A percentile compares a stretch with the other conserved stretches of the same genome.
These are phyloP conservation scores for Clarias macrocephalus DNA, from an alignment of 2,113 vertebrate species.

Conservation along the genomic window DNA sequence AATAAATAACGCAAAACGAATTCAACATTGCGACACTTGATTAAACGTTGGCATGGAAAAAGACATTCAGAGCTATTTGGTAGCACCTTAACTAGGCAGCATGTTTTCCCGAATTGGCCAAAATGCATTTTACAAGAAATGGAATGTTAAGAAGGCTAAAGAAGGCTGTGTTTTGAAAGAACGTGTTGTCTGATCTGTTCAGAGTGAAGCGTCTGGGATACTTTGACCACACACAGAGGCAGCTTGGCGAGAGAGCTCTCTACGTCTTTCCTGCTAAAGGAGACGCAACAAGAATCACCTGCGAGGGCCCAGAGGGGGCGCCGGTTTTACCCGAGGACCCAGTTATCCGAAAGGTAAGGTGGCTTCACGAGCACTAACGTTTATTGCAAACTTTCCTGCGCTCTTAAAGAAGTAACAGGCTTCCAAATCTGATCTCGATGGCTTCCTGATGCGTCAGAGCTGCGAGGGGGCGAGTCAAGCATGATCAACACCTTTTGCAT, in stretches of 20 bases:
- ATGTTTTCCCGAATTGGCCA: background rate
- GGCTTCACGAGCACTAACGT: background rate
- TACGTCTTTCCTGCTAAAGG: slow-evolving; percentile 94
- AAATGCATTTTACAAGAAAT: background rate
- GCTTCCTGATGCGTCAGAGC: background rate
- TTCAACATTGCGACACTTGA: background rate
- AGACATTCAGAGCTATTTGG: background rate
- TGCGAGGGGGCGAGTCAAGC: background rate
- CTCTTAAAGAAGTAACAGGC: background rate
- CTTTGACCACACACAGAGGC: slow-evolving; percentile 96
- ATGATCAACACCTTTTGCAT: background rate
- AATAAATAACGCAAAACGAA: background rate
- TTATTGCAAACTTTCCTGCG: background rate
- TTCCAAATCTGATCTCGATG: background rate
- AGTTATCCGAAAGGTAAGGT: slow-evolving; percentile 82
- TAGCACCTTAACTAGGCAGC: background rate
- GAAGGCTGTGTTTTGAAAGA: background rate
- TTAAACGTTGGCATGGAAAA: background rate
- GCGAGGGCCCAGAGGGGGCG: slow-evolving; percentile 89
- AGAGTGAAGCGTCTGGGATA: slow-evolving; percentile 93
- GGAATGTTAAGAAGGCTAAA: too few species aligned
- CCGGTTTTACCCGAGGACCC: slow-evolving; percentile 88
- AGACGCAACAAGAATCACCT: slow-evolving; percentile 89
- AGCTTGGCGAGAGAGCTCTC: slow-evolving; percentile 91
- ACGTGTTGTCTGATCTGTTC: background rate